Evolutionary conservation across 2,888 invertebrate genomes (phyloP), one percentile per base, ranked within the genome.

Genomic region (Rhagophthalmus giganteus): DNA sequence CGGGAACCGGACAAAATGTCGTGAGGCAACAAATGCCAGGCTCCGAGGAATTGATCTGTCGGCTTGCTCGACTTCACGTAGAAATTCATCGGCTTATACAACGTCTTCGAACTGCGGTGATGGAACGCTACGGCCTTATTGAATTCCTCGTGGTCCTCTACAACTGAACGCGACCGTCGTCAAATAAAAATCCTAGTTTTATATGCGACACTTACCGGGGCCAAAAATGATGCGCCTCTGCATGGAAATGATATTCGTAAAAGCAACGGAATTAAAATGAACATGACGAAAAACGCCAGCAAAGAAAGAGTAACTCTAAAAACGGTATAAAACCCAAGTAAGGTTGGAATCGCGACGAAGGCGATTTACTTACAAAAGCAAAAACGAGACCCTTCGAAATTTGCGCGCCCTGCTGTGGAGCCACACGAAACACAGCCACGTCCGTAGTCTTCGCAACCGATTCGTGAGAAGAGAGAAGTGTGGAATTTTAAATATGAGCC

Each of bases 21-120:
- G n/a, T n/a, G n/a, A n/a, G n/a, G 92, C 56, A 92, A 72, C n/a
- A 91, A 81, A 69, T 93, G 93, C 92, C 86, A 86, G 12, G 83
- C 76, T 0, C 86, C 86, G 73, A 81, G 61, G 58, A 77, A 73
- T 14, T 81, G 68, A 44, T 71, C 73, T 14, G 76, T 67, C 14
- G 76, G 69, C 42, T 65, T 63, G 12, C 54, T 57, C 0, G 70
- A 65, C n/a, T 76, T 74, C n/a, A 90, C 70, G 67, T 86, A 85
- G 64, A 87, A 84, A 70, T 86, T 87, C 65, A 84, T 16, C 1
- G 34, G 34, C 11, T 16, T 34, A 2, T 2, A 1, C 10, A 8
- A 34, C 5, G n/a, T 34, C n/a, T 15, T 16, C 1, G 16, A n/a
- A 16, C 10, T 6, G 11, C 24, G 11, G 9, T n/a, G 1, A 7